phyloP scores from a whole-genome alignment of 2,113 vertebrate species.

The Burhinus oedicnemus region DNA sequence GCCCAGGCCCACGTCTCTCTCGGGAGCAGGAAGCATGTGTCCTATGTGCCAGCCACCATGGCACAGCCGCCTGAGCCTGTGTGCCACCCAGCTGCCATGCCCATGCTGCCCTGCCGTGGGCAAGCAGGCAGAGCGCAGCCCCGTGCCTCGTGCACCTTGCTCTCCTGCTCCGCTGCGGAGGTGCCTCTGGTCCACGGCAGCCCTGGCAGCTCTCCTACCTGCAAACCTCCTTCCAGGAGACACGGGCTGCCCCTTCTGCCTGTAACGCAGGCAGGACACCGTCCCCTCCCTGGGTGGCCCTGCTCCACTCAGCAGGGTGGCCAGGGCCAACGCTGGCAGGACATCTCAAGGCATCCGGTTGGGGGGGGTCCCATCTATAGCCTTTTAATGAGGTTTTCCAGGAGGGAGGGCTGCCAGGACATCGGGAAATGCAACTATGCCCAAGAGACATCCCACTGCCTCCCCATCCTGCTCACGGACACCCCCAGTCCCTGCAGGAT shows the following conservation, averaged over 20 bases:
- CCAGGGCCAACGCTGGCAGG: not conserved
- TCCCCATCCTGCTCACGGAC: not conserved
- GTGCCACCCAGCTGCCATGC: not conserved
- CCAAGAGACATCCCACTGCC: not conserved
- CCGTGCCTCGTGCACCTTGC: accelerated
- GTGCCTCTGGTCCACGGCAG: not conserved
- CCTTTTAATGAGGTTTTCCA: not conserved
- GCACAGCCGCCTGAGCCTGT: accelerated
- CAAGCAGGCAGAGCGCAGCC: not conserved
- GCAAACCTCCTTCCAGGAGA: not conserved
- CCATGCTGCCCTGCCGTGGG: not conserved
- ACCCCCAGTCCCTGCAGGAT: accelerated
- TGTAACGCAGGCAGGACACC: not conserved
- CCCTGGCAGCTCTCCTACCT: not conserved
- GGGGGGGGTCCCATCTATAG: not conserved
- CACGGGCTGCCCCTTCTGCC: not conserved
- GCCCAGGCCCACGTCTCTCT: not conserved
- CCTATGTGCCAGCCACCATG: not conserved
- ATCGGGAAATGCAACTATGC: not conserved
- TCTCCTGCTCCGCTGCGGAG: not conserved
- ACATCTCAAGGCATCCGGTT: not conserved
- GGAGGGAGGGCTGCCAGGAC: not conserved
- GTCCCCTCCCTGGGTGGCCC: not conserved
- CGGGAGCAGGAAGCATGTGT: not conserved
- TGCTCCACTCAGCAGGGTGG: not conserved